A percentile compares a stretch with the other conserved stretches of the same genome.
Conservation (phyloP, 2,797 vertebrate genomes). For the Peromyscus aztecus region DNA sequence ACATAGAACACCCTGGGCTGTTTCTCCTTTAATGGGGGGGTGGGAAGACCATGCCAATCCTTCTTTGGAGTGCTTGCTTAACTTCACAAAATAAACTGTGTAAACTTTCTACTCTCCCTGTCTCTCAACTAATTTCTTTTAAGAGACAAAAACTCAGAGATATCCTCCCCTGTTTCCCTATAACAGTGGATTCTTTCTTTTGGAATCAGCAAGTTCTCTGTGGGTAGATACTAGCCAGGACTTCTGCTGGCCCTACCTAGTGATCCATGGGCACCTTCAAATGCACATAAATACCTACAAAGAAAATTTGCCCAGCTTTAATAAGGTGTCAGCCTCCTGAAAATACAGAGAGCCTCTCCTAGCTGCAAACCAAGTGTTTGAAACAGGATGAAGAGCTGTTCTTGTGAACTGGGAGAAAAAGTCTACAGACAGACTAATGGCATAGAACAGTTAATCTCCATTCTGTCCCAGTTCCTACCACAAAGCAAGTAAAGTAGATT, state of each 20-base stretch:
- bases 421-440: neutral
- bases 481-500: neutral
- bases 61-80: neutral
- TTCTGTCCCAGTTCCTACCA: neutral
- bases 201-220: neutral
- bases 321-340: conserved; percentile 58
- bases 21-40: neutral
- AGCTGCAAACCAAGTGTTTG: conserved; percentile 41
- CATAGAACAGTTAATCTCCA: neutral
- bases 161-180: neutral
- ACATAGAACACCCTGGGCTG: neutral
- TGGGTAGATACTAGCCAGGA: neutral
- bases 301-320: neutral
- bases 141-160: neutral
- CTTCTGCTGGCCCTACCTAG: neutral
- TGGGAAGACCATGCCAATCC: neutral
- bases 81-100: neutral
- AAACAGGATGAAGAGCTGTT: conserved; percentile 76
- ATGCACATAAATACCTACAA: neutral
- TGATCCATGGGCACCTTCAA: neutral
- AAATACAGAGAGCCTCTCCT: conserved; percentile 38
- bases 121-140: neutral
- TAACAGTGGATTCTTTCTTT: neutral
- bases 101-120: neutral
- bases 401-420: conserved; percentile 20